Evolutionary conservation across 23 tunicate genomes (phyloP), one percentile per base, ranked within the genome.

Genomic region (Oikopleura dioica): DNA sequence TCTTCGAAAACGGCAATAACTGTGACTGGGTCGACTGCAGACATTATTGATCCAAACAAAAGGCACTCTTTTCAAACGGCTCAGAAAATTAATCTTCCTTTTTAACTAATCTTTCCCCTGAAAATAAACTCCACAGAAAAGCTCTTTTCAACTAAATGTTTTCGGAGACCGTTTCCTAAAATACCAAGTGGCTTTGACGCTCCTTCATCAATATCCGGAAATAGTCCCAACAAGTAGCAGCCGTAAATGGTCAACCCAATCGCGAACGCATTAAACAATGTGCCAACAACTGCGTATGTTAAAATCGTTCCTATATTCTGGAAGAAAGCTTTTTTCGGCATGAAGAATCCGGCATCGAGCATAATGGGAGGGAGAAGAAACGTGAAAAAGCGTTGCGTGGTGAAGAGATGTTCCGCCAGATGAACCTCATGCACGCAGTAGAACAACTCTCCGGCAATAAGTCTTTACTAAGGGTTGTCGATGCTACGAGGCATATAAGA

Each of bases 401-500:
- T 63, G 26, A 63, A 63, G 5, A 63, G 30, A 26, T 63, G 72
- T 26, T 63, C 72, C 16, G 31, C 72, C 55, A 44, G 55, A 44
- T 86, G 84, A 79, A 44, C 55, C 21, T 44, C 55, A 44, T 44
- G 55, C 16, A 44, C 55, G 16, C 16, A 44, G 16, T 44, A 44
- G 16, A 44, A 44, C 55, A 9, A n/a, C n/a, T n/a, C n/a, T n/a
- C n/a, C n/a, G n/a, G n/a, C n/a, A n/a, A n/a, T n/a, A n/a, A n/a
- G n/a, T n/a, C n/a, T n/a, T n/a, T n/a, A n/a, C n/a, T 84, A 82
- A 38, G 84, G 63, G 38, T 76, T 69, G 78, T 89, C 83, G 37
- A 89, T 89, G n/a, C n/a, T n/a, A n/a, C 97, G 36, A 91, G 78
- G 44, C 97, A 91, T 69, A 91, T 91, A 1, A 91, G 87, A 28